phyloP scores from a whole-genome alignment of 2,797 vertebrate genomes.

The Falco concolor region DNA sequence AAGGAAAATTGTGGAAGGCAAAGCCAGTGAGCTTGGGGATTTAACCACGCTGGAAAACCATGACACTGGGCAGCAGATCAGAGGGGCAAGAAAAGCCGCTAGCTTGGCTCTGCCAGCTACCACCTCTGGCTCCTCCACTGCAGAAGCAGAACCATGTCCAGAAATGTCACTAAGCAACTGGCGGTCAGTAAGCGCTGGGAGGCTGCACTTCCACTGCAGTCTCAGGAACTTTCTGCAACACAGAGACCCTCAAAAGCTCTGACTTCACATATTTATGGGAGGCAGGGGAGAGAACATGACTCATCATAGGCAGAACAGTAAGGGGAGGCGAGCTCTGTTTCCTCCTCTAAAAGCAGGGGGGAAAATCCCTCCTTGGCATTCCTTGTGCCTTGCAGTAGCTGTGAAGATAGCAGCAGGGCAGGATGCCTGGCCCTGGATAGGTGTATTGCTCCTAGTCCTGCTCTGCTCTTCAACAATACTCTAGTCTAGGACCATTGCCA shows the following conservation, averaged over 20 bases:
- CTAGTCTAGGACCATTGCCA: background rate
- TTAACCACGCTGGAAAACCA: constrained; percentile 61
- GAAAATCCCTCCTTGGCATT: background rate
- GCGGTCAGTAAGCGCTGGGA: background rate
- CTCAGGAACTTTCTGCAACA: background rate
- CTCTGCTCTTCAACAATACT: background rate
- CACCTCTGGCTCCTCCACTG: background rate
- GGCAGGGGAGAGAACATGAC: background rate
- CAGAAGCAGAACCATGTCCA: background rate
- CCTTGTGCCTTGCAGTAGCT: background rate
- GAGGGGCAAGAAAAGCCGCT: constrained; percentile 16
- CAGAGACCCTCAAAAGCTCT: background rate
- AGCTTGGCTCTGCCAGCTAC: background rate
- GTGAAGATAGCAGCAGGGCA: background rate
- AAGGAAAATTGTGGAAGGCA: constrained; percentile 59
- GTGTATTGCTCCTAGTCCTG: background rate
- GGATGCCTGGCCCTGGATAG: background rate
- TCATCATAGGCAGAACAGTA: background rate
- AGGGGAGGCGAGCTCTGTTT: background rate
- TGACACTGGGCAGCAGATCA: constrained; percentile 47
- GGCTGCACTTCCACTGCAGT: background rate
- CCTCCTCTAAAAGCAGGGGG: background rate
- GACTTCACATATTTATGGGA: background rate
- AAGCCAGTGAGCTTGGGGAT: constrained; percentile 59
- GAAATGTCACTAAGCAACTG: background rate